These are phyloP conservation scores for Mimas tiliae DNA, from an alignment of 2,888 invertebrate genomes.

Conservation along the genomic window DNA sequence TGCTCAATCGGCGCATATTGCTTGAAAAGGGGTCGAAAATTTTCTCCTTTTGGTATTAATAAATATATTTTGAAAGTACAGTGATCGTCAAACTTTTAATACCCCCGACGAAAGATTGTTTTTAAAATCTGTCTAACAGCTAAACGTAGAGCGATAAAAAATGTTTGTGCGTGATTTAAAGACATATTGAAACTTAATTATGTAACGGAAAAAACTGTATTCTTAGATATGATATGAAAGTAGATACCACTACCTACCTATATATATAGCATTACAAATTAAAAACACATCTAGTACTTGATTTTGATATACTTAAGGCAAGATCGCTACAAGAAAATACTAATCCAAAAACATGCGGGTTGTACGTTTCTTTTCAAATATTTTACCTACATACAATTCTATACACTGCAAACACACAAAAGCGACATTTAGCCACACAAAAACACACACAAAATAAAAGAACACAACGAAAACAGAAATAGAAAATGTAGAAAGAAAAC, in stretches of 20 bases:
- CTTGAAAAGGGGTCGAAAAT: too few relatives aligned
- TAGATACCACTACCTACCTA: too few relatives aligned
- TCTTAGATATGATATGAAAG: not conserved
- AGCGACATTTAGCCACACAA: not conserved
- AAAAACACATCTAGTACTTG: not conserved
- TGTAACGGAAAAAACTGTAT: not conserved
- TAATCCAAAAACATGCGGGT: not conserved
- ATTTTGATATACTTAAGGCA: not conserved
- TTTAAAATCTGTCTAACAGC: not conserved
- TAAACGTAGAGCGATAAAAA: not conserved
- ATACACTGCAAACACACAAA: not conserved
- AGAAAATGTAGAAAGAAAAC: not conserved
- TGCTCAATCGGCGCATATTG: too few relatives aligned
- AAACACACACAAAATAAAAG: not conserved
- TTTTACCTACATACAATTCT: not conserved
- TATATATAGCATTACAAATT: not conserved
- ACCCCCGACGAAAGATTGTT: not conserved
- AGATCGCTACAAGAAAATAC: not conserved
- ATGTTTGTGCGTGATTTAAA: not conserved
- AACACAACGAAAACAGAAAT: not conserved
- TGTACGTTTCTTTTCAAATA: not conserved
- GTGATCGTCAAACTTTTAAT: not conserved
- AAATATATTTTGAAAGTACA: not conserved
- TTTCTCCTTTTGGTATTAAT: too few relatives aligned
- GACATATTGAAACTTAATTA: not conserved